Evolutionary conservation across 2,888 invertebrate species (phyloP).

Genomic region (Machimus atricapillus): DNA sequence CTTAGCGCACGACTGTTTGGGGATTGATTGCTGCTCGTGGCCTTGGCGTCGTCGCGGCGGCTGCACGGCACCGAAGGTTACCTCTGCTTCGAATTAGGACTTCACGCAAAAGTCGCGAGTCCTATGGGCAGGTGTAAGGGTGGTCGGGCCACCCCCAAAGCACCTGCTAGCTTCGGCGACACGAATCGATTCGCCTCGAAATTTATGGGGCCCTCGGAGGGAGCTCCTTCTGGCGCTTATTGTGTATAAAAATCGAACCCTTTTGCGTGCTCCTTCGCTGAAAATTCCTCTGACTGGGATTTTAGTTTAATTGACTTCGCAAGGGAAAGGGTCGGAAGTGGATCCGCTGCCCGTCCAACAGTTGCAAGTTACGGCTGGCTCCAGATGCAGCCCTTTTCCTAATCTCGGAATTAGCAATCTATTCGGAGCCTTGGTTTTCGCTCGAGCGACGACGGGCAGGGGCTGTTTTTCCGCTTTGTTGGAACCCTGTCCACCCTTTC

Average conservation of each 20-base stretch:
- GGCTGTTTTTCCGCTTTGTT: background rate
- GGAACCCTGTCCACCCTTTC: background rate
- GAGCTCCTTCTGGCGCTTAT: background rate
- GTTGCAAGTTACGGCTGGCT: background rate
- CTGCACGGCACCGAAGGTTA: background rate
- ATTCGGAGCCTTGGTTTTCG: background rate
- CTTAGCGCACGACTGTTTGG: background rate
- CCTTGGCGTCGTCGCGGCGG: background rate
- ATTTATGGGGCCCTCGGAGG: background rate
- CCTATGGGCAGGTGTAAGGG: background rate
- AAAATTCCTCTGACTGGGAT: background rate
- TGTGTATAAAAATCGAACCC: background rate
- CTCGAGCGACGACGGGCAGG: background rate
- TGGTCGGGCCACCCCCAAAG: background rate
- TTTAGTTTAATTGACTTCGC: background rate
- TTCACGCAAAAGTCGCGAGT: background rate
- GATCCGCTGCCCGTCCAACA: background rate
- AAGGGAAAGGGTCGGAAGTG: background rate
- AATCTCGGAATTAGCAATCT: background rate
- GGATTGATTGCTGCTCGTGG: background rate
- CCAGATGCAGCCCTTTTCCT: background rate
- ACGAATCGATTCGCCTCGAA: background rate
- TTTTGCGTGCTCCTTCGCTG: background rate
- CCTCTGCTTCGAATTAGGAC: background rate
- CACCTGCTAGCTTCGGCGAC: background rate